phyloP scores from a whole-genome alignment of 2,888 invertebrate genomes.

The Gryllus longicercus region DNA sequence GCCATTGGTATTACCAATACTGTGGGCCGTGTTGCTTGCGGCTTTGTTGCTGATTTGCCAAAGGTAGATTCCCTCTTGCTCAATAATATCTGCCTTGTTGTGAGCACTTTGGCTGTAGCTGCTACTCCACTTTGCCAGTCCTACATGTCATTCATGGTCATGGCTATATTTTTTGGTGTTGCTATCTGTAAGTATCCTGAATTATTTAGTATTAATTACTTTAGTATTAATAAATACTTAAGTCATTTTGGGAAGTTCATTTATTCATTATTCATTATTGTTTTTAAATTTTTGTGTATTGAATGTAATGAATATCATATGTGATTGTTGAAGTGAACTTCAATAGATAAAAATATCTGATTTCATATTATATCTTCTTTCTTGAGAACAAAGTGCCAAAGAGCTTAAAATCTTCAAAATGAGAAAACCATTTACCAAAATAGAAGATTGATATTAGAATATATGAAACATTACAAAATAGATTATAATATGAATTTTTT shows the following conservation, averaged over 20 bases:
- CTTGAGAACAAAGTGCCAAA: no score
- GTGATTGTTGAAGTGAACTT: no score
- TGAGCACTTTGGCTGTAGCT: slow-evolving; percentile 82
- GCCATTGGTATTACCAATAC: slow-evolving; percentile 94
- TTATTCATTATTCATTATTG: not conserved
- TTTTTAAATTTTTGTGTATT: no score
- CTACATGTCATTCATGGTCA: slow-evolving; percentile 71
- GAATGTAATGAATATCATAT: no score
- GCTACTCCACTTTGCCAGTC: slow-evolving; percentile 78
- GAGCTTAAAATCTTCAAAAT: no score
- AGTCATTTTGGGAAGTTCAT: not conserved
- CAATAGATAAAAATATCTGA: not conserved
- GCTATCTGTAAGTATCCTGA: slow-evolving; percentile 74
- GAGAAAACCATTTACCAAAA: no score
- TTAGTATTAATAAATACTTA: not conserved
- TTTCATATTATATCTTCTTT: no score
- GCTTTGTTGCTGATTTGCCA: slow-evolving; percentile 87
- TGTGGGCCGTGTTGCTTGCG: slow-evolving; percentile 83
- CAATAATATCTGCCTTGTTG: slow-evolving; percentile 87
- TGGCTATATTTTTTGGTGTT: slow-evolving; percentile 85
- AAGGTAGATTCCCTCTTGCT: slow-evolving; percentile 87
- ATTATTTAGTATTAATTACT: slow-evolving; percentile 26
- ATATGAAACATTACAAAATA: no score
- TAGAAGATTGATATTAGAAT: no score
- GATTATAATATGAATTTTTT: no score